These are phyloP conservation scores for Zygogramma bicolorata DNA, from an alignment of 2,888 invertebrate species.

Conservation along the genomic window DNA sequence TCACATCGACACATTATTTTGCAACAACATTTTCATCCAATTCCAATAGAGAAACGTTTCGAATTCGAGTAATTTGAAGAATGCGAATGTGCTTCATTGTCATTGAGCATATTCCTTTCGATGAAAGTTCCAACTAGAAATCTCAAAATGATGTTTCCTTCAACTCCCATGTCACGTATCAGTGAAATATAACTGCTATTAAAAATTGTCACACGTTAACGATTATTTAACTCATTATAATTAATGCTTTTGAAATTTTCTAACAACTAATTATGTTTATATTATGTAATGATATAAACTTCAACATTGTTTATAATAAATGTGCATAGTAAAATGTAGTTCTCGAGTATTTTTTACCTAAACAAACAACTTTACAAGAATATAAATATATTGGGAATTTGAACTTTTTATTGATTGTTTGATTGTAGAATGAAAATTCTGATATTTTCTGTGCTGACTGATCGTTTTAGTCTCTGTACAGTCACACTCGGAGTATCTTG, in stretches of 20 bases:
- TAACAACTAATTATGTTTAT: background rate
- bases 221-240: conserved; percentile 3
- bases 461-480: background rate
- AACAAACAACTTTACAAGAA: background rate
- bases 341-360: background rate
- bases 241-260: background rate
- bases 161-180: background rate
- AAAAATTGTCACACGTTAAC: conserved; percentile 8
- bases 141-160: too few relatives aligned
- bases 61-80: too few relatives aligned
- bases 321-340: background rate
- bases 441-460: background rate
- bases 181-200: background rate
- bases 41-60: too few relatives aligned
- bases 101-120: too few relatives aligned
- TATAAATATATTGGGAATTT: too few relatives aligned
- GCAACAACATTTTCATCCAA: too few relatives aligned
- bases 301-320: conserved; percentile 5
- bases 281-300: background rate
- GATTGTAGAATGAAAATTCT: too few relatives aligned
- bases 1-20: too few relatives aligned
- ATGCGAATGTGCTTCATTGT: too few relatives aligned
- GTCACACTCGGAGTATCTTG: too few relatives aligned
- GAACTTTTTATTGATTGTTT: too few relatives aligned
- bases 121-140: too few relatives aligned